Percentiles rank a stretch among this genome's conserved stretches.
phyloP scores from a whole-genome alignment of 2,113 vertebrate species.

The Mungos mungo region DNA sequence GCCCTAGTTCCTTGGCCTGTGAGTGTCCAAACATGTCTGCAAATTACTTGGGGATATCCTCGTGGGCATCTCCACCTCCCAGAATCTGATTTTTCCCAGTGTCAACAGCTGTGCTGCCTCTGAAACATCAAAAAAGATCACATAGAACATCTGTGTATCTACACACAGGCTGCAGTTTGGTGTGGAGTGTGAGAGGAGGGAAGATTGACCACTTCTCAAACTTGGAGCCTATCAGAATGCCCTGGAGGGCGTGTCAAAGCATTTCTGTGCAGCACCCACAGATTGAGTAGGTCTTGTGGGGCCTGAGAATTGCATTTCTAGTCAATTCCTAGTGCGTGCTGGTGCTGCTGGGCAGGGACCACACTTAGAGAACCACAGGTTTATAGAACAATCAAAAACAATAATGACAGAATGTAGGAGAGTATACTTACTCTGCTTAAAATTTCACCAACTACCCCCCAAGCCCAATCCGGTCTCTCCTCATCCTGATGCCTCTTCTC shows the following conservation, averaged over 20 bases:
- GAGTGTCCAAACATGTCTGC: background rate
- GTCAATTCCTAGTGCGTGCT: background rate
- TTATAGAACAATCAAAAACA: background rate
- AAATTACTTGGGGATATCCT: background rate
- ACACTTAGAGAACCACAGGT: background rate
- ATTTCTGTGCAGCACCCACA: too few species aligned
- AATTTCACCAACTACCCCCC: background rate
- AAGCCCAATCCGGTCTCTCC: background rate
- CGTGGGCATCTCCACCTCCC: background rate
- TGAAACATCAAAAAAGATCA: background rate
- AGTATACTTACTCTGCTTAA: background rate
- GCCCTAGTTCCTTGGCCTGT: background rate
- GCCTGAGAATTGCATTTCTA: background rate
- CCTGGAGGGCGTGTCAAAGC: too few species aligned
- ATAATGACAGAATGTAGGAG: background rate
- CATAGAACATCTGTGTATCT: background rate
- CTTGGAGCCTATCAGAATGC: background rate
- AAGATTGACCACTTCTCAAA: background rate
- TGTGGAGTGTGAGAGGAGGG: background rate
- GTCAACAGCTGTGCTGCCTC: too few species aligned
- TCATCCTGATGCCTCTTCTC: background rate
- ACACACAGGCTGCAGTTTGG: background rate
- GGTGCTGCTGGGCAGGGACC: background rate
- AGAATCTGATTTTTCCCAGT: background rate
- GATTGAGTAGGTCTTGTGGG: background rate